Percentiles rank a stretch among this genome's conserved stretches.
Evolutionary conservation across 1,140 invertebrate genomes (phyloP).

Genomic region (Zaprionus ornatus): DNA sequence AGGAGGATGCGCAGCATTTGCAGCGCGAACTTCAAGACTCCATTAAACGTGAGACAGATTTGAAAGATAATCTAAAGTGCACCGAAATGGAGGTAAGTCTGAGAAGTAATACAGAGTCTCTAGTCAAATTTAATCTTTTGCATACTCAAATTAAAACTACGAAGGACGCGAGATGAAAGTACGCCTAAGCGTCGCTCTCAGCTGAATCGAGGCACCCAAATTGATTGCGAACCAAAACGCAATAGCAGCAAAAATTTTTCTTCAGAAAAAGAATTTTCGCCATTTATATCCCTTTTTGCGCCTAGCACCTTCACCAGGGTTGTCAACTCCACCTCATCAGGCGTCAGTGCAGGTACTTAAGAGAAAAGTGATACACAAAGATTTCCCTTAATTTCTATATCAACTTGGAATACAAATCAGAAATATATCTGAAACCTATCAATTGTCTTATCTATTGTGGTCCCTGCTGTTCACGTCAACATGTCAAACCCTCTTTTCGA

Average conservation of each 20-base stretch:
- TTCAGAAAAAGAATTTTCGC: conserved; percentile 63
- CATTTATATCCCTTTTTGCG: conserved; percentile 63
- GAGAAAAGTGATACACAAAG: neutral
- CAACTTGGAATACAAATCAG: neutral
- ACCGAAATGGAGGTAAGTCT: conserved; percentile 92
- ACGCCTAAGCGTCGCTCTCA: conserved; percentile 37
- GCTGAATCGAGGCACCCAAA: conserved; percentile 74
- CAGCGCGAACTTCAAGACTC: conserved; percentile 94
- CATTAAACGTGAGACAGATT: conserved; percentile 95
- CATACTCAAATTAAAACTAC: conserved; percentile 49
- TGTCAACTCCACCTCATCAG: conserved; percentile 43
- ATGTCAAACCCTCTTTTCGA: conserved; percentile 28
- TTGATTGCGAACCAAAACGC: conserved; percentile 28
- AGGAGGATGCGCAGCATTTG: conserved; percentile 91
- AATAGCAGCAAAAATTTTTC: conserved; percentile 25
- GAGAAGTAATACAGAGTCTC: no score
- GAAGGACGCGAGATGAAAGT: conserved; percentile 27
- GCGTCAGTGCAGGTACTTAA: conserved; percentile 63
- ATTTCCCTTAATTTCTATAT: no score
- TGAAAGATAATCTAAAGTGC: conserved; percentile 94
- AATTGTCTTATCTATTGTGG: neutral
- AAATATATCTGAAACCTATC: neutral
- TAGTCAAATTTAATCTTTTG: conserved; percentile 34
- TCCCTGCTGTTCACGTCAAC: conserved; percentile 17
- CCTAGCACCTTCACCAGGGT: conserved; percentile 41